Evolutionary conservation across 2,888 invertebrate species (phyloP), one percentile per base, ranked within the genome.

Genomic region (Alviniconcha strummeri): DNA sequence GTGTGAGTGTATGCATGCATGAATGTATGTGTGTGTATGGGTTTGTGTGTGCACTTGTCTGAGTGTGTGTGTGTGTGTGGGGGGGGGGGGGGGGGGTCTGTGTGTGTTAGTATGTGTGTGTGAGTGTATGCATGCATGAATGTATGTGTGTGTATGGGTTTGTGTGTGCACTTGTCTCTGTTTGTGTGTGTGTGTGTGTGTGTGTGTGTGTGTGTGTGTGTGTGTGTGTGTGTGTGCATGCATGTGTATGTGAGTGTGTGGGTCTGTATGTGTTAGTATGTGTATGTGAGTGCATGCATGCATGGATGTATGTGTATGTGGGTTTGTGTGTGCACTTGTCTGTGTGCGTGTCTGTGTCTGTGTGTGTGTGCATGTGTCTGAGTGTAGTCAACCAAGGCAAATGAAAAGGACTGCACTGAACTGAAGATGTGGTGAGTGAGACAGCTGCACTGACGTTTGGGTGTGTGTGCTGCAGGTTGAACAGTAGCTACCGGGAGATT

Each of bases 401-500:
- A 64, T 64, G 64, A 64, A 64, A 13, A 15, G 64, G 64, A 64
- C 4, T 64, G 64, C 15, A 4, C 64, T 64, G 36, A 36, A 36
- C 36, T 36, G 36, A 36, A 36, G 36, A 36, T 36, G 36, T 3
- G 36, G 36, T 36, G 36, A 36, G 3, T 36, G 36, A 36, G 36
- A 3, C 36, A 36, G 36, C 36, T 36, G 36, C 36, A 36, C 36
- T 36, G 36, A 36, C 36, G 36, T 36, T 36, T 36, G 36, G 0
- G 36, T 80, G 36, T 17, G 74, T 15, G n/a, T 11, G n/a, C 54
- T 52, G 15, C 80, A 85, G 85, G 57, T 81, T 85, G 76, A 83
- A 83, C 71, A 77, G 76, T 54, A 83, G 83, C 60, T 87, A 87
- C 69, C 82, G 84, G 60, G 79, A 86, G 19, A 84, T 86, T n/a